Base-by-base conservation (phyloP, 2,113 vertebrate genomes). In the Fregata magnificens region DNA sequence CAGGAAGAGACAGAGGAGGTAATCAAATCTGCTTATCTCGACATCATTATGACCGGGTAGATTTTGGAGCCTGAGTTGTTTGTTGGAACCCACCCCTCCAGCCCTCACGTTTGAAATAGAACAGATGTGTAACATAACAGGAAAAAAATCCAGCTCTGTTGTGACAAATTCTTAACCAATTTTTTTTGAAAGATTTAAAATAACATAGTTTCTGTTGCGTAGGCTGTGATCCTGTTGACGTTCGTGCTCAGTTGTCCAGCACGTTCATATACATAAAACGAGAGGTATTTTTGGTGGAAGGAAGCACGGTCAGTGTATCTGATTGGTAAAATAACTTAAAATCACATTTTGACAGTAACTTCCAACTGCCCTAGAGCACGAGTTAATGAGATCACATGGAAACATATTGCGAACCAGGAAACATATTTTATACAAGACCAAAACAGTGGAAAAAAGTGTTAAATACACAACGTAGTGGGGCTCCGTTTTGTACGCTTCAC, bases 381-480 rank as follows among this genome's bases (percentile, higher is more conserved):
- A 87, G 76, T 65, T 95, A 95, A 94, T 61, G 84, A 97, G 95
- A 96, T 93, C 97, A 94, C 82, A 95, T 91, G 97, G 98, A 98
- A 98, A 98, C 96, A 96, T 82, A 92, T 31, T 93, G 82, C 10
- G 24, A 96, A 95, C 83, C 98, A 98, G 98, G 98, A 98, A 98
- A 98, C 97, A 97, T 86, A 97, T 96, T 98, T 93, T 78, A 92
- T 36, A 95, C 59, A 76, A 89, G 93, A 96, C 84, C 95, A 93
- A 96, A 97, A 96, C 96, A 97, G 96, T 95, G 97, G 98, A 98
- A 97, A 97, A 88, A 97, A 96, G 91, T 53, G 94, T 96, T 86
- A 92, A 83, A 92, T 47, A 84, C 80, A 90, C 90, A 76, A n/a
- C 11, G 17, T 58, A 31, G 50, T 1, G n/a, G 79, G 56, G 87